Base-by-base conservation (phyloP, 2,888 invertebrate species). In the Endotricha flammealis region DNA sequence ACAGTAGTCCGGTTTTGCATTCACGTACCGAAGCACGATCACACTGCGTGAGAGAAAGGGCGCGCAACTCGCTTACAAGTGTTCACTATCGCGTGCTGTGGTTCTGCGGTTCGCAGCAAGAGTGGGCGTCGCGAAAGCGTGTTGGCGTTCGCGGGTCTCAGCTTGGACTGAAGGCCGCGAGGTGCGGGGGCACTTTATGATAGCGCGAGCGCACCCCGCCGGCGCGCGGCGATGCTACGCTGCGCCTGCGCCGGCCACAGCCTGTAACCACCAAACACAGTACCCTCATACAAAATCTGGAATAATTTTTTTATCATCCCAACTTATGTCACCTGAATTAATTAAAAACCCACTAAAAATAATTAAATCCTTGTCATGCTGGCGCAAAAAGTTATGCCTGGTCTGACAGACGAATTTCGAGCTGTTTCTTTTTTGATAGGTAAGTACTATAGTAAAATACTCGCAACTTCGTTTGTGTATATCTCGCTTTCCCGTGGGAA, bases 21-120 rank as follows among this genome's bases (percentile, higher is more conserved):
- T 78, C 82, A 85, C 79, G 80, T 80, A 75, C 75, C 76, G 74
- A 68, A 70, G 74, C 81, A 83, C 83, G 81, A 77, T 70, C 71
- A 74, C 81, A 74, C 74, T 76, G 81, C 80, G 81, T 75, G 81
- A 83, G 85, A 85, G 83, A 83, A 83, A 85, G 83, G 83, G 79
- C 75, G 80, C 75, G 73, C 74, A 68, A 72, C 68, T 78, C 64
- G 74, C 69, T 72, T 62, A 72, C 69, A 62, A 64, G 68, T 65
- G 69, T 63, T 62, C 72, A 75, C 72, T 67, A 50, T 78, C 82
- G 81, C 82, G 83, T 75, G 75, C 65, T 62, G 66, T 57, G 58
- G 57, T 60, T 69, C 61, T 64, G 67, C 66, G 64, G 61, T 66
- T 61, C 64, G 59, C 44, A 61, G 71, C 69, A 67, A 61, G 69